Base-by-base conservation (phyloP, 2,113 vertebrate genomes). In the Zosterops pallidus region DNA sequence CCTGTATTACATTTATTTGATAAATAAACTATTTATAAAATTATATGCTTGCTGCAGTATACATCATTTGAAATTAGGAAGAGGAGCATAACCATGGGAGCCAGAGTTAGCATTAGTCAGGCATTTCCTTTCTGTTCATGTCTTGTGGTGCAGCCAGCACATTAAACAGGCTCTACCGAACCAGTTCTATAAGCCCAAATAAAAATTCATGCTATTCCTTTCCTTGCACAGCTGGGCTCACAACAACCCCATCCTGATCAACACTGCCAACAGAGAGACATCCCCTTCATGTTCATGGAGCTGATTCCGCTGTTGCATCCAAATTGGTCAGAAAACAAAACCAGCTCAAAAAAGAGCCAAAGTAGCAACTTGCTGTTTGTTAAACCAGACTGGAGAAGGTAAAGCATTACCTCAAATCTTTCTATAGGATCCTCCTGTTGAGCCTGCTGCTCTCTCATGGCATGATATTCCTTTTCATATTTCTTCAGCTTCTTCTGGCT, bases 401-500 rank as follows among this genome's bases (percentile, higher is more conserved):
- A 77, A 63, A 94, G 5, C 39, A 15, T 96, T 98, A 99, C 99
- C 99, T 99, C 99, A 31, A 98, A 99, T 97, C 99, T 97, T 97
- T 99, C 99, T 12, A 99, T 98, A 39, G 99, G 99, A 33, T 99
- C 99, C 96, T 99, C 99, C 92, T 99, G 99, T 41, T 99, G 99
- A 76, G 99, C 99, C 94, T 99, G 99, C 94, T 99, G 99, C 94
- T 99, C 99, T 69, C 99, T 97, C 96, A 99, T 99, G 90, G 99
- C 98, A 77, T 99, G 98, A 95, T 99, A 99, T 31, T 99, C 99
- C 87, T 99, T 99, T 94, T 99, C 99, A 52, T 98, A 99, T 91
- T 99, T 99, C 98, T 99, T 99, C 94, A 99, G 97, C 96, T 99
- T 99, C 98, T 99, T 99, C 96, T 99, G 99, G 96, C 99, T 99